Evolutionary conservation across 2,113 vertebrate species (phyloP), one percentile per base, ranked within the genome.

Genomic region (Deroptyus accipitrinus): DNA sequence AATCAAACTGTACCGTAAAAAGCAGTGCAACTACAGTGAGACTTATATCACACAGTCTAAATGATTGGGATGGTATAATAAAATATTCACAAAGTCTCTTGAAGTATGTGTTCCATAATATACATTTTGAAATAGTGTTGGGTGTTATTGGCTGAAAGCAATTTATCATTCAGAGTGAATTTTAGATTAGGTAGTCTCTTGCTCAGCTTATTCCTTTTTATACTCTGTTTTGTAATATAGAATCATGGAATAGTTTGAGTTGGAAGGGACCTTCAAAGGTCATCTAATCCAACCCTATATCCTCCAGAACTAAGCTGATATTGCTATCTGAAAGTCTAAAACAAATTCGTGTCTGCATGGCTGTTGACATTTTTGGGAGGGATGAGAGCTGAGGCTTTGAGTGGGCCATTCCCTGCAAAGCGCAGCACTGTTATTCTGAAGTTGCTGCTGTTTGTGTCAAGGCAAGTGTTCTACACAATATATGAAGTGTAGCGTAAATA

Each of bases 401-500:
- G 10, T 23, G 57, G 83, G 79, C 76, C 48, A 37, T 46, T 95
- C 67, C 62, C 25, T 62, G 52, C 41, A 67, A 86, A 85, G 51
- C 25, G 25, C 30, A 23, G 44, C 37, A 7, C 44, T 23, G 17
- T 57, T 93, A 30, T 42, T 69, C 59, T 64, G 51, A 46, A 88
- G 86, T 87, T 76, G 81, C 74, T 96, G 84, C 72, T 87, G 74
- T 72, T 96, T 1, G 1, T 92, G 94, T 96, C 86, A 89, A 97
- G 81, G 94, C 83, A 92, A 93, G 76, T 91, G 96, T 92, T 95
- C 74, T 96, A 96, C 93, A 91, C 94, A 94, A 74, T 86, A 94
- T 90, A 95, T 91, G 95, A 95, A 97, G 86, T 94, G 92, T 86
- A 97, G 91, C 3, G 69, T 96, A 95, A 95, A 97, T 96, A 96